A percentile compares a stretch with the other conserved stretches of the same genome.
Evolutionary conservation across 2,888 invertebrate genomes (phyloP).

Genomic region (Pseudoips prasinana): DNA sequence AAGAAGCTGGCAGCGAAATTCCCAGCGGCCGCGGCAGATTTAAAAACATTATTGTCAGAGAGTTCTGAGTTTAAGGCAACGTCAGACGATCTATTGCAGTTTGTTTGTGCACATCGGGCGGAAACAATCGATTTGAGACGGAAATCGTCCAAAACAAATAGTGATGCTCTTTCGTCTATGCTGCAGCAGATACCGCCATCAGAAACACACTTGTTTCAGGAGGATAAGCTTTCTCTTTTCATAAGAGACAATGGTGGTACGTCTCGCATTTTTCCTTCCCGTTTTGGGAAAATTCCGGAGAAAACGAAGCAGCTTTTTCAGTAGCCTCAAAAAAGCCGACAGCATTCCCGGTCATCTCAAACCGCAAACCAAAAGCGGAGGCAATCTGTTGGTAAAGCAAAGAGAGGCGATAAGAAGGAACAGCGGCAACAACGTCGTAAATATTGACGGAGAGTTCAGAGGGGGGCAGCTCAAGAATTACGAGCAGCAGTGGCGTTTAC

Average conservation of each 20-base stretch:
- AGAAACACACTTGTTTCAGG: conserved; percentile 4
- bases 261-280: background rate
- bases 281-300: background rate
- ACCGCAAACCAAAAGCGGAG: background rate
- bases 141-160: conserved; percentile 4
- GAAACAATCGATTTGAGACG: conserved; percentile 14
- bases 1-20: conserved; percentile 4
- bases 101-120: conserved; percentile 14
- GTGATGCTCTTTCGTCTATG: background rate
- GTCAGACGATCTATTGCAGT: conserved; percentile 21
- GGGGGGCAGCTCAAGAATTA: conserved; percentile 3
- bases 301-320: background rate
- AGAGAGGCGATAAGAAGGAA: conserved; percentile 2
- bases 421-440: conserved; percentile 5
- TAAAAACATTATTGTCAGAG: conserved; percentile 5
- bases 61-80: conserved; percentile 7
- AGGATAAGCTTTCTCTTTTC: background rate
- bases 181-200: conserved; percentile 7
- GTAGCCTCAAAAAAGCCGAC: background rate
- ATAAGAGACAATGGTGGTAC: conserved; percentile 3
- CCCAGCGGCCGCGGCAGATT: conserved; percentile 3
- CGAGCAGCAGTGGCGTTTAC: conserved; percentile 3
- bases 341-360: conserved; percentile 3
- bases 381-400: background rate
- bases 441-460: conserved; percentile 6